These are phyloP conservation scores for Drosophila biarmipes DNA, from an alignment of 1,140 invertebrate genomes.

Conservation along the genomic window DNA sequence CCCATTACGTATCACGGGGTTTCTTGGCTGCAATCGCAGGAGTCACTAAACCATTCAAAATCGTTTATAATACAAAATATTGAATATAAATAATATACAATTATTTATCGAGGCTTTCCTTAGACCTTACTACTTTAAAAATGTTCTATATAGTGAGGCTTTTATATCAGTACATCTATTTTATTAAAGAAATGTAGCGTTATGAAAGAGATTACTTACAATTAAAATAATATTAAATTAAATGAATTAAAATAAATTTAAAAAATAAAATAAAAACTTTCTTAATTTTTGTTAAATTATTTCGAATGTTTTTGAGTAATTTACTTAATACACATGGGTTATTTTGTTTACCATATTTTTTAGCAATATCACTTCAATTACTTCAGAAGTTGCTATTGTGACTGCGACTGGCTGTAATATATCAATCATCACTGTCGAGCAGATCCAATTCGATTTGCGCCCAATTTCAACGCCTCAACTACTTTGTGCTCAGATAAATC, in stretches of 20 bases:
- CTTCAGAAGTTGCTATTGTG: neutral
- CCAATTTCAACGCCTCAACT: conserved; percentile 81
- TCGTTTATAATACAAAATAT: neutral
- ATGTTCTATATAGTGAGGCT: too few relatives aligned
- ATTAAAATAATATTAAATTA: too few relatives aligned
- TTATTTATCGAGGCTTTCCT: too few relatives aligned
- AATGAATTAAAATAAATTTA: too few relatives aligned
- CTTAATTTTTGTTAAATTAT: too few relatives aligned
- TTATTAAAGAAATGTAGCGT: too few relatives aligned
- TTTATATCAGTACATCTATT: too few relatives aligned
- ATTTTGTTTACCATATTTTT: neutral
- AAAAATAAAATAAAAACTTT: too few relatives aligned
- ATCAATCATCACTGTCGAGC: conserved; percentile 42
- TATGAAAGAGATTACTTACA: too few relatives aligned
- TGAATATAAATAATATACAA: too few relatives aligned
- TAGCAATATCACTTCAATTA: neutral
- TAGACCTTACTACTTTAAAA: too few relatives aligned
- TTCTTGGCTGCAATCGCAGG: neutral
- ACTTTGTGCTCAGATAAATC: conserved; percentile 65
- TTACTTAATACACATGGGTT: neutral
- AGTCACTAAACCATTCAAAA: neutral
- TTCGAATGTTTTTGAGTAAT: neutral
- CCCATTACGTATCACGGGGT: neutral
- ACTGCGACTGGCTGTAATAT: conserved; percentile 8
- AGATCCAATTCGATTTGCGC: conserved; percentile 76